A percentile compares a stretch with the other conserved stretches of the same genome.
Evolutionary conservation across 1,140 invertebrate species (phyloP).

Genomic region (Homarus americanus): DNA sequence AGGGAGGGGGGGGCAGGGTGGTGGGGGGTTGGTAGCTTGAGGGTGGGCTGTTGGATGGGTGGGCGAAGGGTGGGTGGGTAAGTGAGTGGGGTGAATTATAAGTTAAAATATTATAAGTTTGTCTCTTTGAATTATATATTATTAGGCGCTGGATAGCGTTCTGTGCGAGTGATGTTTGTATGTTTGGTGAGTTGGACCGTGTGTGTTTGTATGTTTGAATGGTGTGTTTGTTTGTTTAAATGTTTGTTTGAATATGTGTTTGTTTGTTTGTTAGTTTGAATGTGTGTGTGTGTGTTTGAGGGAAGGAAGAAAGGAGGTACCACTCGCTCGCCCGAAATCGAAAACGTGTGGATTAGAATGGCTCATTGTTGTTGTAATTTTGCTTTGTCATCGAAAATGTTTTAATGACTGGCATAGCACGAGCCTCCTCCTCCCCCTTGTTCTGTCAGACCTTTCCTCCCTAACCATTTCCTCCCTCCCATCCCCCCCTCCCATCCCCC

Average conservation of each 20-base stretch:
- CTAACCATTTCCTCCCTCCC: neutral
- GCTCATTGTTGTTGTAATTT: constrained; percentile 49
- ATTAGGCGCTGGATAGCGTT: too few species aligned
- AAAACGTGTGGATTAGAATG: constrained; percentile 44
- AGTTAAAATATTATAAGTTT: too few species aligned
- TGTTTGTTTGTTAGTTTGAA: neutral
- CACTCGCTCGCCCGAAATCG: neutral
- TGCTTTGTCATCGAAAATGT: constrained; percentile 41
- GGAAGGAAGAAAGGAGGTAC: neutral
- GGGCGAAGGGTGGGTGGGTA: too few species aligned
- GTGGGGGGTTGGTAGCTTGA: neutral
- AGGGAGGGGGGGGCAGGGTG: neutral
- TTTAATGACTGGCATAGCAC: constrained; percentile 40
- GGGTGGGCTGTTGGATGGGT: too few species aligned
- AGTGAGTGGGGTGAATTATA: too few species aligned
- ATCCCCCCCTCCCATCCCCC: too few species aligned
- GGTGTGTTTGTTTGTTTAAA: neutral
- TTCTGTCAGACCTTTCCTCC: neutral
- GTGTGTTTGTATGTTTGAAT: neutral
- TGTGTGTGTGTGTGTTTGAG: neutral
- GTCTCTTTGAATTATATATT: too few species aligned
- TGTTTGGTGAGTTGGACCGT: neutral
- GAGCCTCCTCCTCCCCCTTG: neutral
- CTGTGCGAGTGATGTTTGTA: neutral
- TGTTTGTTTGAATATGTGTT: neutral